Evolutionary conservation across 1,140 invertebrate species (phyloP).

Genomic region (Fopius arisanus): DNA sequence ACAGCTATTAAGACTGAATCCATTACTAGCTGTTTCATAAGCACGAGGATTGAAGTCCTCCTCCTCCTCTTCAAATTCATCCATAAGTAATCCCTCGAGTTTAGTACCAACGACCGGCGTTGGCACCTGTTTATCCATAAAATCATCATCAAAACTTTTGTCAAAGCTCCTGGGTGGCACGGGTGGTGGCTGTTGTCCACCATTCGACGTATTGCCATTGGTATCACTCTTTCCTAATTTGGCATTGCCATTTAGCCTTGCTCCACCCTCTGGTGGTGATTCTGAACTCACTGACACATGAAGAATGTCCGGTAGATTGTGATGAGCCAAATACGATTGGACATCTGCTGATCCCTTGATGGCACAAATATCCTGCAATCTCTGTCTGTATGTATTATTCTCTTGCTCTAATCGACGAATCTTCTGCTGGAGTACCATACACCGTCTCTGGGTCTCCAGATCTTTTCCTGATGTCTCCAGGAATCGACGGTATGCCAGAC

Average conservation of each 20-base stretch:
- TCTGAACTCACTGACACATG: constrained; percentile 51
- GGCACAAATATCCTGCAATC: constrained; percentile 69
- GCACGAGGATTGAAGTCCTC: constrained; percentile 80
- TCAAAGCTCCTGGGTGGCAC: constrained; percentile 73
- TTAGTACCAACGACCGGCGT: constrained; percentile 78
- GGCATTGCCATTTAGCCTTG: constrained; percentile 51
- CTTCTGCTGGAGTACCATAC: constrained; percentile 77
- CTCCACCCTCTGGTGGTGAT: constrained; percentile 39
- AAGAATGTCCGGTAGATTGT: constrained; percentile 66
- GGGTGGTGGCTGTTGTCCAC: constrained; percentile 68
- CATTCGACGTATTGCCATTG: constrained; percentile 63
- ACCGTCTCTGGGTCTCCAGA: constrained; percentile 75
- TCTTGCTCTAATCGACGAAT: constrained; percentile 77
- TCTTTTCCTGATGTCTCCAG: constrained; percentile 81
- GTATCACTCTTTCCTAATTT: constrained; percentile 42
- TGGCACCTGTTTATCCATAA: constrained; percentile 52
- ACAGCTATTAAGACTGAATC: constrained; percentile 60
- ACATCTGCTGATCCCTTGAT: constrained; percentile 64
- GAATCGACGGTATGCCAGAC: constrained; percentile 91
- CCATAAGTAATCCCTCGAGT: constrained; percentile 82
- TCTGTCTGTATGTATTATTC: constrained; percentile 73
- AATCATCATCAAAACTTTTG: constrained; percentile 65
- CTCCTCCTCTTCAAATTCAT: constrained; percentile 75
- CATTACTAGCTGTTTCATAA: constrained; percentile 69
- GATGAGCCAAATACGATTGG: constrained; percentile 61